These are phyloP conservation scores for Hepsetus odoe DNA, from an alignment of 2,113 vertebrate genomes.

Conservation along the genomic window DNA sequence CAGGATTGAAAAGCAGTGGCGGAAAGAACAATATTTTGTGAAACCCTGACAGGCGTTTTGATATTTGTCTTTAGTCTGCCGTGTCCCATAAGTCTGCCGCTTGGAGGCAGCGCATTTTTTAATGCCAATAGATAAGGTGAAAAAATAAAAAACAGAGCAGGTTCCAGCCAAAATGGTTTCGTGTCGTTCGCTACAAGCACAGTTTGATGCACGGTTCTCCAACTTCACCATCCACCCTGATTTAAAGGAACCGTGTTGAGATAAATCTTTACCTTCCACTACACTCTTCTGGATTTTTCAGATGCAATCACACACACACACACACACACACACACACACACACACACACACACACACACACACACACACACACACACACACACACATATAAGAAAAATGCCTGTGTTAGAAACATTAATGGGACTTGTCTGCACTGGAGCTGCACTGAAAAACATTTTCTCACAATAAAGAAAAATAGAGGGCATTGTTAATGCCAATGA, in stretches of 20 bases:
- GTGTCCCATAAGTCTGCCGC: conserved; percentile 26
- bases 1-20: background rate
- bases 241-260: conserved; percentile 50
- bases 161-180: background rate
- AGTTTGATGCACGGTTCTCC: conserved; percentile 3
- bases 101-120: conserved; percentile 7
- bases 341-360: background rate
- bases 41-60: conserved; percentile 31
- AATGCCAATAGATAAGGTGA: background rate
- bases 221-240: conserved; percentile 2
- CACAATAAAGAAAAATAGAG: background rate
- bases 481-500: too few relatives aligned
- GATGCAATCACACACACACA: conserved; percentile 49
- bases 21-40: conserved; percentile 10
- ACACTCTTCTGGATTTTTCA: conserved; percentile 57
- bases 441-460: background rate
- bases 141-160: conserved; percentile 4
- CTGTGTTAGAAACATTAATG: background rate
- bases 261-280: conserved; percentile 47
- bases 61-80: conserved; percentile 28
- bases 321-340: background rate
- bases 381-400: background rate
- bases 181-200: background rate
- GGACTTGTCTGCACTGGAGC: background rate
- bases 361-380: background rate